A percentile compares a stretch with the other conserved stretches of the same genome.
Conservation (phyloP, 2,888 invertebrate species). For the Cheilosia vulpina region DNA sequence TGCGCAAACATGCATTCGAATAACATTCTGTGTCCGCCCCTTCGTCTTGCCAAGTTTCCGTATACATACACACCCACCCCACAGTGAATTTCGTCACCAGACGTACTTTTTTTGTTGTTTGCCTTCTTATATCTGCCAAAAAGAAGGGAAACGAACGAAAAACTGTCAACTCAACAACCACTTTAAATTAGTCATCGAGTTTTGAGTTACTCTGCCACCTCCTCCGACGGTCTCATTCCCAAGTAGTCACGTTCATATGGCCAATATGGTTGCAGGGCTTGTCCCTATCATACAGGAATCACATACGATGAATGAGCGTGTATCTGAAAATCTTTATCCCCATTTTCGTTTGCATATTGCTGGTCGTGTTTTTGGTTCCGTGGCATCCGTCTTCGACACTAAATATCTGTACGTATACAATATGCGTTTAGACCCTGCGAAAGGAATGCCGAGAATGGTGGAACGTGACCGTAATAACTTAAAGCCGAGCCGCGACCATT, state of each 20-base stretch:
- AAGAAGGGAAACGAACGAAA: conserved; percentile 9
- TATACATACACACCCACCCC: not conserved
- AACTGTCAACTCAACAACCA: conserved; percentile 35
- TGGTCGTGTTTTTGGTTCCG: conserved; percentile 20
- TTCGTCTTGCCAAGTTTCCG: not conserved
- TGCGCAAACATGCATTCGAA: not conserved
- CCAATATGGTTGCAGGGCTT: conserved; percentile 31
- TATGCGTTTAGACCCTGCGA: conserved; percentile 47
- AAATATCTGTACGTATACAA: conserved; percentile 68
- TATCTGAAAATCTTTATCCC: conserved; percentile 44
- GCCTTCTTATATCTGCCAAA: conserved; percentile 2
- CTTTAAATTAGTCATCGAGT: conserved; percentile 61
- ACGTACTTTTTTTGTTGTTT: not conserved
- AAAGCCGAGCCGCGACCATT: conserved; percentile 31
- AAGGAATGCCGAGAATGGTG: conserved; percentile 44
- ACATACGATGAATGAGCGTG: not conserved
- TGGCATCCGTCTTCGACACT: conserved; percentile 56
- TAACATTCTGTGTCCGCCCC: not conserved
- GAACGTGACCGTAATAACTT: conserved; percentile 62
- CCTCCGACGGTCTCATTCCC: not conserved
- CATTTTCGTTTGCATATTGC: conserved; percentile 34
- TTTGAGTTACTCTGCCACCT: conserved; percentile 20
- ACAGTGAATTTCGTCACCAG: not conserved
- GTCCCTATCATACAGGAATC: conserved; percentile 20
- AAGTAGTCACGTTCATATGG: conserved; percentile 57